These are phyloP conservation scores for Brachionus koreanus DNA, from an alignment of 1,140 invertebrate species.

Conservation along the genomic window DNA sequence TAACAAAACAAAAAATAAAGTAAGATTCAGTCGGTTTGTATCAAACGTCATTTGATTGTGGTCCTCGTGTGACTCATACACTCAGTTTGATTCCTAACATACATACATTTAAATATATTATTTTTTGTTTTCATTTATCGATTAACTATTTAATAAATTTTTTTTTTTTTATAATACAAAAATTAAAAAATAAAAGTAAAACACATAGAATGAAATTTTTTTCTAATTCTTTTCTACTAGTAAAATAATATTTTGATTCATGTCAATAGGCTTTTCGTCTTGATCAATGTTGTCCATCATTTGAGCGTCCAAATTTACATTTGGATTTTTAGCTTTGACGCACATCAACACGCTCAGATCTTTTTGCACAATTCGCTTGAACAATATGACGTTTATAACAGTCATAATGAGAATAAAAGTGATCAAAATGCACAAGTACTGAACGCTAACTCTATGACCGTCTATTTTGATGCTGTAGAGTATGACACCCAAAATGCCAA, in stretches of 20 bases:
- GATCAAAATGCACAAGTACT: slow-evolving; percentile 3
- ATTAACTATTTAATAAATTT: no score
- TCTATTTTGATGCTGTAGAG: background rate
- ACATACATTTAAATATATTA: no score
- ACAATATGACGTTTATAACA: slow-evolving; percentile 33
- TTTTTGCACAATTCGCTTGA: slow-evolving; percentile 9
- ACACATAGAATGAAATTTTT: background rate
- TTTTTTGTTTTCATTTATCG: no score
- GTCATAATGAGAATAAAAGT: background rate
- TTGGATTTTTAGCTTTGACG: background rate
- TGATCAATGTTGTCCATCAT: background rate
- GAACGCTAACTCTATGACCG: background rate
- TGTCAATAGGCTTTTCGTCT: background rate
- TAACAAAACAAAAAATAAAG: no score
- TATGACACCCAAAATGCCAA: background rate
- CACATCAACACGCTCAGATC: background rate
- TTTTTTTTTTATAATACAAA: no score
- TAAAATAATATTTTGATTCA: background rate
- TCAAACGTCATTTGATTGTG: no score
- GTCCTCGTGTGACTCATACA: no score
- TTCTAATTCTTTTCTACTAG: background rate
- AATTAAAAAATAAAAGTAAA: no score
- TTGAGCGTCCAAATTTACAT: background rate
- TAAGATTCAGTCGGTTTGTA: no score
- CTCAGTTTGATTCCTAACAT: no score